Base-by-base conservation (phyloP, 2,888 invertebrate genomes). In the Callinectes sapidus region DNA sequence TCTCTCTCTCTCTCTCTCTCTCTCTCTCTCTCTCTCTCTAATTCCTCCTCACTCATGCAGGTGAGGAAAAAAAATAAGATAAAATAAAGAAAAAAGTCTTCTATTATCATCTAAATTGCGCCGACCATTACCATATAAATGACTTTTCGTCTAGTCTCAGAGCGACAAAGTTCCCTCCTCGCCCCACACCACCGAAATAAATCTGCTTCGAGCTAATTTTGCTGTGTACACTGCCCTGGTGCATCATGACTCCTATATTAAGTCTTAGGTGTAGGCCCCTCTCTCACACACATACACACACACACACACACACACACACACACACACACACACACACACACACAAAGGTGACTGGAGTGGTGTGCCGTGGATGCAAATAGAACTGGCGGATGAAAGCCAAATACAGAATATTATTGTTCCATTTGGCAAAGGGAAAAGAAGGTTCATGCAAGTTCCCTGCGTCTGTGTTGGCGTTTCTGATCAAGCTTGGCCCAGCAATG, bases 31-130 rank as follows among this genome's bases (percentile, higher is more conserved):
- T 61, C 18, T 61, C 61, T 61, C 61, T 35, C 35, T 14, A 6
- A 54, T 55, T 88, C 35, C 54, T 35, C 35, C 32, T 14, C 88
- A 54, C 55, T 28, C 88, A 54, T 18, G 54, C 54, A 61, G 35
- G 55, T 55, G 16, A 48, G 48, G 42, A 55, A 88, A 61, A 61
- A 61, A 39, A 66, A 89, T 39, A 89, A 66, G 54, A 66, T 61
- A 89, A 66, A 89, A 66, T 66, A 85, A 90, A 90, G 81, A 35
- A 90, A 85, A 85, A 77, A 55, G 81, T 42, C 54, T 90, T 77
- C 42, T 81, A 90, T 90, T 90, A 90, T 90, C 90, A 90, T 90
- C 90, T 85, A 90, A 90, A 90, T 90, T 90, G 85, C 90, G 42
- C 28, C 85, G 81, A 54, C 90, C 85, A 90, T 90, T 90, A 90